Evolutionary conservation across 2,888 invertebrate genomes (phyloP).

Genomic region (Rhamnusium bicolor): DNA sequence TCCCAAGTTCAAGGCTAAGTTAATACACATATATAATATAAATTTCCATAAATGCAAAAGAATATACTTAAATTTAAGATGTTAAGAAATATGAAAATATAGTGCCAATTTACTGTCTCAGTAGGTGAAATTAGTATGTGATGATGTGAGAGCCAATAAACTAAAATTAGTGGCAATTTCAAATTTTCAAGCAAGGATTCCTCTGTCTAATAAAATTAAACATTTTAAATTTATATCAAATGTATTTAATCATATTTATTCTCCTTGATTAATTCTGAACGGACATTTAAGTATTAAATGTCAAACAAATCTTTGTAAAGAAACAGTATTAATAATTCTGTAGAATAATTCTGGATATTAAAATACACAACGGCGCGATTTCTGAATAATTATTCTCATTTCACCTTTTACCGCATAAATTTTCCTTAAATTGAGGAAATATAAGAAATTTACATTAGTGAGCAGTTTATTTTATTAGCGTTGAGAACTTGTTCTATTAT

Average conservation of each 20-base stretch:
- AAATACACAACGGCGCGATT: not conserved
- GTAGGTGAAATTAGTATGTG: no score
- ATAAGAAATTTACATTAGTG: conserved; percentile 8
- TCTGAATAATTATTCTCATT: not conserved
- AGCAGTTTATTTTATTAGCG: not conserved
- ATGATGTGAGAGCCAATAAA: no score
- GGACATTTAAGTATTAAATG: not conserved
- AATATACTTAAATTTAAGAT: no score
- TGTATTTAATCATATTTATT: not conserved
- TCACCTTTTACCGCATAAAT: not conserved
- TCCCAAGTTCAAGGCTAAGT: no score
- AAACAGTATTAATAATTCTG: not conserved
- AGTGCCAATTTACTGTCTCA: no score
- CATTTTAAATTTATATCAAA: no score
- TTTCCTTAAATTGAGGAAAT: not conserved
- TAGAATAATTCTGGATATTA: not conserved
- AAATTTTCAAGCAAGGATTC: no score
- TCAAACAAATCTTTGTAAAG: not conserved
- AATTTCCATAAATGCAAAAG: no score
- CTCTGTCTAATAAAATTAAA: not conserved
- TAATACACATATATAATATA: no score
- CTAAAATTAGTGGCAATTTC: no score
- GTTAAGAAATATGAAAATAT: no score
- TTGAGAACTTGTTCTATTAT: not conserved
- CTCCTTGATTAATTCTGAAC: not conserved